A percentile compares a stretch with the other conserved stretches of the same genome.
These are phyloP conservation scores for Heliconius himera DNA, from an alignment of 1,140 invertebrate genomes.

Conservation along the genomic window DNA sequence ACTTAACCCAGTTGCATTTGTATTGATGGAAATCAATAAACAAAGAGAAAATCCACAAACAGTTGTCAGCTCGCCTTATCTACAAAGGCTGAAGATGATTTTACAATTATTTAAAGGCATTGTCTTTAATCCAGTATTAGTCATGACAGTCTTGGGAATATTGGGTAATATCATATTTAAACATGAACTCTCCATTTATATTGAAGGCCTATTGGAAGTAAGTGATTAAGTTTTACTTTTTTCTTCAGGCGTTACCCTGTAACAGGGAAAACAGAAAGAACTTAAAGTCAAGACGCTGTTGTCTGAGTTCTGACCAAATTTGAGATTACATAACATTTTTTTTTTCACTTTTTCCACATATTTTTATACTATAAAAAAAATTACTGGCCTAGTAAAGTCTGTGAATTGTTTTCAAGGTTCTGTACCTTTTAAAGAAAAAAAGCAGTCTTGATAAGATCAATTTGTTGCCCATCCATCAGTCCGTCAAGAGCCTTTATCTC, in stretches of 20 bases:
- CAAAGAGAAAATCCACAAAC: constrained; percentile 67
- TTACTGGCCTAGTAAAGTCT: no score
- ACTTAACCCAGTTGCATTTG: constrained; percentile 95
- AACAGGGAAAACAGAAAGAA: no score
- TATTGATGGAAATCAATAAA: constrained; percentile 94
- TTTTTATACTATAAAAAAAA: no score
- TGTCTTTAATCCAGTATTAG: constrained; percentile 93
- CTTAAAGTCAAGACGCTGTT: no score
- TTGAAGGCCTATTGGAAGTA: constrained; percentile 89
- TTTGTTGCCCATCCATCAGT: no score
- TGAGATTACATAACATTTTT: no score
- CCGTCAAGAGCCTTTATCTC: no score
- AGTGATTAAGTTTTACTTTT: constrained; percentile 48
- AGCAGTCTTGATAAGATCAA: no score
- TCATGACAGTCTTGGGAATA: constrained; percentile 96
- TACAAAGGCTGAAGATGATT: constrained; percentile 55
- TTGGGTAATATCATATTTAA: constrained; percentile 92
- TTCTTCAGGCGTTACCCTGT: not conserved
- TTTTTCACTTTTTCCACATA: no score
- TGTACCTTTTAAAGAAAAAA: no score
- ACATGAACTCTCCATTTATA: constrained; percentile 88
- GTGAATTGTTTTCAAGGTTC: no score
- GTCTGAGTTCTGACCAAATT: no score
- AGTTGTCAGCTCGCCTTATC: constrained; percentile 8
- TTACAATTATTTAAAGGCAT: constrained; percentile 85